Conservation (phyloP, 2,888 invertebrate species). For the Tachina grossa region DNA sequence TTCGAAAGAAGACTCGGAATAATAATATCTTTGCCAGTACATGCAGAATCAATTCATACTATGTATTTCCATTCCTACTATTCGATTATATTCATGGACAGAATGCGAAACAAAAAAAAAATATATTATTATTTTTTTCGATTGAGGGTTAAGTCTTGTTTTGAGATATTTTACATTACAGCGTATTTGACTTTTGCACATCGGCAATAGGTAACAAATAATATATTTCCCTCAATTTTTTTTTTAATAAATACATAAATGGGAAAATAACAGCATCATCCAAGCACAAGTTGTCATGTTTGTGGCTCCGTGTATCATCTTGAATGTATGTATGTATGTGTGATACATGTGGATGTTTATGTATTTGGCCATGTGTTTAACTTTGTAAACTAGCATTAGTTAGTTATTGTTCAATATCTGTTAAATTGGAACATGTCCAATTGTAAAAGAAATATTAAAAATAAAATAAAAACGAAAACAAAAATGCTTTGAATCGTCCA, state of each 20-base stretch:
- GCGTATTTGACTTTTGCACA: conserved; percentile 27
- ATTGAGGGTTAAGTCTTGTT: conserved; percentile 29
- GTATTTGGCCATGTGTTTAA: neutral
- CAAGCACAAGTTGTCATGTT: conserved; percentile 53
- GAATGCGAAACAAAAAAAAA: no score
- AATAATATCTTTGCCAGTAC: no score
- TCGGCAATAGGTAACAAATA: conserved; percentile 63
- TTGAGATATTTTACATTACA: neutral
- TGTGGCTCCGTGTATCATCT: conserved; percentile 36
- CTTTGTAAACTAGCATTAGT: conserved; percentile 51
- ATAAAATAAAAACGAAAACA: conserved; percentile 26
- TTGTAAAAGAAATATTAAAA: conserved; percentile 6
- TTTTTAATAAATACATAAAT: conserved; percentile 49
- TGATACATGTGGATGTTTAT: conserved; percentile 1
- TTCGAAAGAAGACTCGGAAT: no score
- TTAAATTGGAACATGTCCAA: conserved; percentile 71
- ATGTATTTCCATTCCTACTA: no score
- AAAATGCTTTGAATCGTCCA: conserved; percentile 64
- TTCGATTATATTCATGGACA: no score
- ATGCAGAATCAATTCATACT: no score
- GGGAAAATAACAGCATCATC: conserved; percentile 55
- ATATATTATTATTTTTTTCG: neutral
- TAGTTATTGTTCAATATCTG: conserved; percentile 67
- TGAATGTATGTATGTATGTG: neutral
- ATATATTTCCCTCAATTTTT: conserved; percentile 37